Conservation (phyloP, 2,113 vertebrate genomes). For the Anser brachyrhynchus region DNA sequence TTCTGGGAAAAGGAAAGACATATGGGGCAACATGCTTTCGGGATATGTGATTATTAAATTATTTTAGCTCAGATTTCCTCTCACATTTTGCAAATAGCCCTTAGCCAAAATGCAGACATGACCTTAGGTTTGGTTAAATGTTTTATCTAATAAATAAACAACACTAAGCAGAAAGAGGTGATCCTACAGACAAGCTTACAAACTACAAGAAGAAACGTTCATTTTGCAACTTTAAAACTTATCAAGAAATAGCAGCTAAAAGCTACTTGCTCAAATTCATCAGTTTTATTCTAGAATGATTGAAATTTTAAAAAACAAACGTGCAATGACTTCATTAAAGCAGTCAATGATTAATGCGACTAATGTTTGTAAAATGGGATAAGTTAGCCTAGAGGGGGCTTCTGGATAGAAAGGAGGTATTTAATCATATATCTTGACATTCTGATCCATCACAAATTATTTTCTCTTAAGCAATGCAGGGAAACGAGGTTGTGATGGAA, state of each 20-base stretch:
- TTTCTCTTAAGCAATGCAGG: background rate
- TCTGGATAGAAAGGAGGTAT: background rate
- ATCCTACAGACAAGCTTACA: background rate
- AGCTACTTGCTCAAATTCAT: background rate
- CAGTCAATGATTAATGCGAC: background rate
- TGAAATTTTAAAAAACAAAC: background rate
- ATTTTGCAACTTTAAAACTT: background rate
- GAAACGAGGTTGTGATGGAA: background rate
- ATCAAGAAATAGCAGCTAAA: background rate
- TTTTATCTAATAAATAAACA: background rate
- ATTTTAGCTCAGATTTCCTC: background rate
- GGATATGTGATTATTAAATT: background rate
- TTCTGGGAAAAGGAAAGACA: background rate
- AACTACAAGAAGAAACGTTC: background rate
- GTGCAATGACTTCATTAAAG: background rate
- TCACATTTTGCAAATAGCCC: background rate
- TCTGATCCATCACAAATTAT: background rate
- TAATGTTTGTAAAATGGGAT: background rate
- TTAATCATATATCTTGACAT: background rate
- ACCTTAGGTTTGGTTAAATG: background rate
- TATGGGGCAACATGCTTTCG: background rate
- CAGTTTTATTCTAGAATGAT: background rate
- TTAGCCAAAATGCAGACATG: background rate
- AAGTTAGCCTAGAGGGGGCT: background rate
- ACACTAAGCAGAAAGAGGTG: background rate